These are phyloP conservation scores for Otocyon megalotis DNA, from an alignment of 2,113 vertebrate genomes.

Conservation along the genomic window DNA sequence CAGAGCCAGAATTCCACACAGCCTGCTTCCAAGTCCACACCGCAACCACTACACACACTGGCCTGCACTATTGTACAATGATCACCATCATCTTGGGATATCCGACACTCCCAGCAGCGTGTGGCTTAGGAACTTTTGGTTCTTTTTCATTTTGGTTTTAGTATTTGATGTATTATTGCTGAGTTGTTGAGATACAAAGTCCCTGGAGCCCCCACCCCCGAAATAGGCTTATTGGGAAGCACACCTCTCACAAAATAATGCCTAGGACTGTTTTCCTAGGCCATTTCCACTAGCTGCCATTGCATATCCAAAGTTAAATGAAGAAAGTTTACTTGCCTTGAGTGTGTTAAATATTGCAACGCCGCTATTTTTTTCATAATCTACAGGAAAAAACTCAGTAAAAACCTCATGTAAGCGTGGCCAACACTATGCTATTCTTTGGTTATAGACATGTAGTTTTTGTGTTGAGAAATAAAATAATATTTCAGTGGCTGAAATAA, in stretches of 20 bases:
- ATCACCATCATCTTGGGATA: not conserved
- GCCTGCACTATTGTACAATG: rapidly evolving
- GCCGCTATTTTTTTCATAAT: not conserved
- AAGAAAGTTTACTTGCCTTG: not conserved
- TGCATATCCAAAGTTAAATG: not conserved
- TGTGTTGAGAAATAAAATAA: not conserved
- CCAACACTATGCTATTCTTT: not conserved
- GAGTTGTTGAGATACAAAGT: not conserved
- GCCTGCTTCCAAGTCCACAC: not conserved
- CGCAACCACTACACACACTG: too few species aligned
- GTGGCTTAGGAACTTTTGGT: not conserved
- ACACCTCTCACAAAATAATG: not conserved
- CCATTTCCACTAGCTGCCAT: too few species aligned
- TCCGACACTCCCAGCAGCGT: not conserved
- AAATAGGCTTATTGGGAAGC: not conserved
- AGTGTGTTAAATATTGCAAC: not conserved
- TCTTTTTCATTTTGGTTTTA: not conserved
- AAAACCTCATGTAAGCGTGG: not conserved
- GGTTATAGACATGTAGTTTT: not conserved
- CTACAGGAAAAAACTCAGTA: not conserved
- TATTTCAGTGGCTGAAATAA: not conserved
- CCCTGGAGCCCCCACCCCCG: too few species aligned
- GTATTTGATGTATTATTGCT: not conserved
- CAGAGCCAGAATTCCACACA: not conserved
- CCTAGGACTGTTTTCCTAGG: not conserved